Percentiles rank a stretch among this genome's conserved stretches.
Conservation (phyloP, 2,797 vertebrate genomes). For the Crocodylus rhombifer region DNA sequence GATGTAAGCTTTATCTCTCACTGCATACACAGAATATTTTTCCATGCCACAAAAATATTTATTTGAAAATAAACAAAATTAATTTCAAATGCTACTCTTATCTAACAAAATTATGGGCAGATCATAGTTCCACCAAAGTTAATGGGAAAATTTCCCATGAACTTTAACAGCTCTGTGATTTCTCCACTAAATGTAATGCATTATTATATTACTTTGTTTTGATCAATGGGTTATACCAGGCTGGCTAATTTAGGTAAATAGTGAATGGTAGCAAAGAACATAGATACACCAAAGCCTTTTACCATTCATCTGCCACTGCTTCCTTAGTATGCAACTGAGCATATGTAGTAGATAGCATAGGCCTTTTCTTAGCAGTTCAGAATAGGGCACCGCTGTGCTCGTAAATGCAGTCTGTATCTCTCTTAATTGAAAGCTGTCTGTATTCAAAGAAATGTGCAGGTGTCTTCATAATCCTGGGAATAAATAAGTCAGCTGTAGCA, state of each 20-base stretch:
- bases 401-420: neutral
- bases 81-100: neutral
- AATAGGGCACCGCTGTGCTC: fast-evolving
- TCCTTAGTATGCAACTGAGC: slow-evolving; percentile 47
- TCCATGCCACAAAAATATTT: neutral
- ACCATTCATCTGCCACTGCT: neutral
- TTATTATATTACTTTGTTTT: neutral
- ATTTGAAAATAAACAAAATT: neutral
- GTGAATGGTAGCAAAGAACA: neutral
- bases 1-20: neutral
- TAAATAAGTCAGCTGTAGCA: neutral
- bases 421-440: neutral
- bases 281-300: slow-evolving; percentile 20
- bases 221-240: slow-evolving; percentile 16
- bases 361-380: slow-evolving; percentile 14
- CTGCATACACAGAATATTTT: neutral
- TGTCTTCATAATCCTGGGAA: slow-evolving; percentile 27
- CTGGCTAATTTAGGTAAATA: slow-evolving; percentile 1
- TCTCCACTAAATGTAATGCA: neutral
- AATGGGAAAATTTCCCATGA: neutral
- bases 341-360: neutral
- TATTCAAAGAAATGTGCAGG: slow-evolving; percentile 25
- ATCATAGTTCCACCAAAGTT: neutral
- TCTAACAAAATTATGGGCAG: neutral
- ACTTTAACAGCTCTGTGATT: neutral